phyloP scores from a whole-genome alignment of 2,888 invertebrate genomes.

The Folsomia candida region DNA sequence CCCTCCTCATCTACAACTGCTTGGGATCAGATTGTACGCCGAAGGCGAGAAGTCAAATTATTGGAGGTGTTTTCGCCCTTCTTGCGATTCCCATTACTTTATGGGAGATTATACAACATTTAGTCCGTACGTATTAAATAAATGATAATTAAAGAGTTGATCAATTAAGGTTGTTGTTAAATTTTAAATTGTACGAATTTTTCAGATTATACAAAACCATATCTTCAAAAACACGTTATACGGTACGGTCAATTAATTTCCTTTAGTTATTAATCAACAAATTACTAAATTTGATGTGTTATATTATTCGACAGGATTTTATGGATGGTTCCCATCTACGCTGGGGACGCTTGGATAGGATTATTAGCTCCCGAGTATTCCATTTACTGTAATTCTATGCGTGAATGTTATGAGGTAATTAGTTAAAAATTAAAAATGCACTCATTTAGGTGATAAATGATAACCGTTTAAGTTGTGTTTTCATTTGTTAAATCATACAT shows the following conservation, averaged over 20 bases:
- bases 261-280: background rate
- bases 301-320: conserved; percentile 70
- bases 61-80: conserved; percentile 78
- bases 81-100: conserved; percentile 87
- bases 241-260: conserved; percentile 60
- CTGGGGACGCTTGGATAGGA: conserved; percentile 91
- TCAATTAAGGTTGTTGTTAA: background rate
- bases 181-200: conserved; percentile 55
- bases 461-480: background rate
- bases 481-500: background rate
- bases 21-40: conserved; percentile 42
- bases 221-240: conserved; percentile 88
- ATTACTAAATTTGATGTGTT: background rate
- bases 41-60: conserved; percentile 42
- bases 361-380: conserved; percentile 80
- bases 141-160: background rate
- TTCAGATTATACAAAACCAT: conserved; percentile 78
- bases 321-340: conserved; percentile 98
- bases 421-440: background rate
- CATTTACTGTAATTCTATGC: conserved; percentile 85
- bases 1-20: conserved; percentile 73
- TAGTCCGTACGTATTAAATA: conserved; percentile 56
- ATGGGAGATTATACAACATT: conserved; percentile 92
- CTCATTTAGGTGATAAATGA: background rate
- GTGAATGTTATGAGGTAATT: conserved; percentile 85